Evolutionary conservation across 2,797 vertebrate species (phyloP).

Genomic region (Tapera naevia): DNA sequence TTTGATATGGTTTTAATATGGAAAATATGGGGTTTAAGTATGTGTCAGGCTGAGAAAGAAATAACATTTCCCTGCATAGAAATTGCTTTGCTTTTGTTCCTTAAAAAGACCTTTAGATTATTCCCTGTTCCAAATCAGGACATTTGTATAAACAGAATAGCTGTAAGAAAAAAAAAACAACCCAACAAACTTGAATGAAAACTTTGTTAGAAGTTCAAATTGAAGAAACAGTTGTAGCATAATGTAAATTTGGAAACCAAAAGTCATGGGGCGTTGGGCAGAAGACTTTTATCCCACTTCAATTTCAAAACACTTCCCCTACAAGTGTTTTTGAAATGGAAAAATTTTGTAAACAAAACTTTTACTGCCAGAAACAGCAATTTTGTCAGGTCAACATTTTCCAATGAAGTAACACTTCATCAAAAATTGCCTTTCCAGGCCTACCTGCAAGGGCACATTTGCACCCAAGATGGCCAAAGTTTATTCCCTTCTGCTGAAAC

Average conservation of each 20-base stretch:
- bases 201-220: not conserved
- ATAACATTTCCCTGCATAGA: not conserved
- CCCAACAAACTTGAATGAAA: not conserved
- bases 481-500: not conserved
- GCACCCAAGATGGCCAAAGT: fast-evolving
- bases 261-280: not conserved
- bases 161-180: not conserved
- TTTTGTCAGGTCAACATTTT: not conserved
- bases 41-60: not conserved
- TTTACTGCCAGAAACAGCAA: not conserved
- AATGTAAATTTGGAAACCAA: not conserved
- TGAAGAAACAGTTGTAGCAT: not conserved
- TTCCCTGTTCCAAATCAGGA: not conserved
- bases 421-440: not conserved
- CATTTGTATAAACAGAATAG: not conserved
- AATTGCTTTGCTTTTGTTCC: not conserved
- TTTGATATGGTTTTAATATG: not conserved
- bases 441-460: not conserved
- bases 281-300: not conserved
- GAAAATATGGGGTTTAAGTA: not conserved
- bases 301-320: not conserved
- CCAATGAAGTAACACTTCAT: not conserved
- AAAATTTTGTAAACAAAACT: not conserved
- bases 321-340: not conserved
- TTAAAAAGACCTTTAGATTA: not conserved